phyloP scores from a whole-genome alignment of 2,888 invertebrate species.

The Tillus elongatus region DNA sequence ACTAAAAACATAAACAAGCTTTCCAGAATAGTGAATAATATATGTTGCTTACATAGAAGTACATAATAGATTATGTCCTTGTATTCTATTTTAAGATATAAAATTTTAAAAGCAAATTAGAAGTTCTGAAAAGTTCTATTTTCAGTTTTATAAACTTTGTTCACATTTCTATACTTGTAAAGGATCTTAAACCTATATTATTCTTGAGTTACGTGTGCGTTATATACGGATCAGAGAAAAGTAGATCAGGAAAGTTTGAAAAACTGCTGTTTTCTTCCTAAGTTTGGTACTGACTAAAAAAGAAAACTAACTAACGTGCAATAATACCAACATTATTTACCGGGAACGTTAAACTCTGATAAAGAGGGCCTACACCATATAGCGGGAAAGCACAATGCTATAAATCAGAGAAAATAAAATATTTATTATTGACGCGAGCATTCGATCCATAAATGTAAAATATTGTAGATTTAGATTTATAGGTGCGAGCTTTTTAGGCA shows the following conservation, averaged over 20 bases:
- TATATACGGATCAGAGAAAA: constrained; percentile 28
- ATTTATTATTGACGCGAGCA: constrained; percentile 23
- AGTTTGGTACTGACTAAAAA: constrained; percentile 22
- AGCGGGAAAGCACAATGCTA: neutral
- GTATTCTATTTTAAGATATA: too few species aligned
- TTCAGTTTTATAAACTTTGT: constrained; percentile 20
- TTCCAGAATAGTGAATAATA: too few species aligned
- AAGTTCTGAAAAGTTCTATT: constrained; percentile 20
- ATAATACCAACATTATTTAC: constrained; percentile 28
- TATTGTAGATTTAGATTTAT: constrained; percentile 23
- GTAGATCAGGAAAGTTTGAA: constrained; percentile 27
- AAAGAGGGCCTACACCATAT: neutral
- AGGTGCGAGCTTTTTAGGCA: constrained; percentile 15
- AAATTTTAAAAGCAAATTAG: constrained; percentile 23
- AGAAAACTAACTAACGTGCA: constrained; percentile 27
- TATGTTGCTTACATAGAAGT: too few species aligned
- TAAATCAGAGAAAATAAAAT: constrained; percentile 13
- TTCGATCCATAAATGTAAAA: constrained; percentile 24
- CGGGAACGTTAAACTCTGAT: constrained; percentile 23
- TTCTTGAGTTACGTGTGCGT: constrained; percentile 27
- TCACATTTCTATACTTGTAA: constrained; percentile 20
- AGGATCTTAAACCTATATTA: constrained; percentile 24
- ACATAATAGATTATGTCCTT: too few species aligned
- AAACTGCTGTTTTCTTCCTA: constrained; percentile 26
- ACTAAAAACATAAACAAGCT: too few species aligned